Base-by-base conservation (phyloP, 2,888 invertebrate genomes). In the Netelia melanura region DNA sequence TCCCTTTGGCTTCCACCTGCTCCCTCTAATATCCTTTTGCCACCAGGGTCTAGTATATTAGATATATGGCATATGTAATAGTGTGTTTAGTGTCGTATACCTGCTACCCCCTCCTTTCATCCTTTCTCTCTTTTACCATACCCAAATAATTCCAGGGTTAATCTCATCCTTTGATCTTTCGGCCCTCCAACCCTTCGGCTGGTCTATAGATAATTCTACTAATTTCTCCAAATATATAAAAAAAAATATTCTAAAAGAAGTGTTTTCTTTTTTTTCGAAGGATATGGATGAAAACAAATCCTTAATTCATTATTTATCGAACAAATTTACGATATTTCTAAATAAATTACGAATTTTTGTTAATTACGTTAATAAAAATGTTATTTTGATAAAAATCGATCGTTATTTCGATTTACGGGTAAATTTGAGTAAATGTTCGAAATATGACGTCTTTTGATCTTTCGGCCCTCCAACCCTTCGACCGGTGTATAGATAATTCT, bases 1-100 rank as follows among this genome's bases (percentile, higher is more conserved):
- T 79, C 72, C 84, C 84, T 30, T 30, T 30, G 83, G 80, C 85
- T 87, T 83, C 88, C 88, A 88, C 88, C 88, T 88, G 88, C 86
- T 87, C 84, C 81, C 87, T 85, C 67, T 87, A 87, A 88, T 87
- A 87, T 86, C 78, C 79, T 83, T 30, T 30, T 80, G 82, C 75
- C 67, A 72, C 56, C 84, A 61, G 77, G 77, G 58, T 82, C 82
- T 84, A 86, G 65, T 56, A 30, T 30, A 74, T 17, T 71, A 64
- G 43, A 80, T 76, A 77, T 61, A 67, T 54, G 68, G 21, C 30
- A 61, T 65, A 65, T 61, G 38, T 67, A 78, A 78, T 68, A 54
- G 77, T 74, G 70, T 80, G 70, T 77, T 77, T 61, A 83, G 72
- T 83, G 62, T 82, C 80, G 61, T 86, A 80, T 75, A 82, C 79